These are phyloP conservation scores for Lepidurus arcticus DNA, from an alignment of 1,140 invertebrate species.

Conservation along the genomic window DNA sequence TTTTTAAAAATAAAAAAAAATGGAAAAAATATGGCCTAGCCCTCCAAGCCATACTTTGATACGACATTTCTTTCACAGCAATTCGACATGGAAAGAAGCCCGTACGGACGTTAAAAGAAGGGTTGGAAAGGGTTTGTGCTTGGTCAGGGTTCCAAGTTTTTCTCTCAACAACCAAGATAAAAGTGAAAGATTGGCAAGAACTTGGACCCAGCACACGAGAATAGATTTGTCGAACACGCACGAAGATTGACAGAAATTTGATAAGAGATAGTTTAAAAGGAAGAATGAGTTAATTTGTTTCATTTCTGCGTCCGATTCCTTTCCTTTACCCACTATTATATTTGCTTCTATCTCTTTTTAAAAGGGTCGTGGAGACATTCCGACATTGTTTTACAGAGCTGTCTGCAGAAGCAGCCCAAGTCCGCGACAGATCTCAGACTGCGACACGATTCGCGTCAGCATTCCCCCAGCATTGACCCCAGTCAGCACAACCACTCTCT, in stretches of 20 bases:
- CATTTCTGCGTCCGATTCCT: not conserved
- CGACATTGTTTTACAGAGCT: not conserved
- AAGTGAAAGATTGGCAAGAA: too few relatives aligned
- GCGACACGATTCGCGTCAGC: slow-evolving; percentile 17
- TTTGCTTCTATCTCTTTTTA: not conserved
- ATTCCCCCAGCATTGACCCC: not conserved
- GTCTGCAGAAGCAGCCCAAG: not conserved
- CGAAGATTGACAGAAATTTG: too few relatives aligned
- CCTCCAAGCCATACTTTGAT: too few relatives aligned
- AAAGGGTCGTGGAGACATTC: not conserved
- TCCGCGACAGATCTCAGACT: slow-evolving; percentile 7
- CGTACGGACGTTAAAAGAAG: too few relatives aligned
- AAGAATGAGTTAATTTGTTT: not conserved
- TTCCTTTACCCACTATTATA: not conserved
- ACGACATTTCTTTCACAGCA: too few relatives aligned
- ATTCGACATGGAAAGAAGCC: too few relatives aligned
- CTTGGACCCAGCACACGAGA: too few relatives aligned
- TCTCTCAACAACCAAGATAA: too few relatives aligned
- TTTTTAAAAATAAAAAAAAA: not conserved
- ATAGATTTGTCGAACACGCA: too few relatives aligned
- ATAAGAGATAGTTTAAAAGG: too few relatives aligned
- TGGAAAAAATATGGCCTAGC: not conserved
- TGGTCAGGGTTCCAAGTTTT: too few relatives aligned
- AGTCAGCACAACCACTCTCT: not conserved
- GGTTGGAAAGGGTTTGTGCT: too few relatives aligned